These are phyloP conservation scores for Mechanitis messenoides DNA, from an alignment of 2,888 invertebrate genomes.

Conservation along the genomic window DNA sequence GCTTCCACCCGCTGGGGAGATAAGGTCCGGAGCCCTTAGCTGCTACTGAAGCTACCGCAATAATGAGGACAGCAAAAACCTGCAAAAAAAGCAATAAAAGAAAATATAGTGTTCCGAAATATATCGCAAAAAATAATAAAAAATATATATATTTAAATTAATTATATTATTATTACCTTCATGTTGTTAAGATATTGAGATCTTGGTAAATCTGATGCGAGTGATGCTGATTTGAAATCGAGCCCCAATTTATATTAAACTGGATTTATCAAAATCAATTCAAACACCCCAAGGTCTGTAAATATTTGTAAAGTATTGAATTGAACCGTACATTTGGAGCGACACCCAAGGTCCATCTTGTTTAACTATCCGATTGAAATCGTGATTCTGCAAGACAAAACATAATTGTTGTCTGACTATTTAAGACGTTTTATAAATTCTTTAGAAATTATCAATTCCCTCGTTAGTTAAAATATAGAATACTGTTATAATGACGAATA, in stretches of 20 bases:
- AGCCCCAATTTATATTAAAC: slow-evolving; percentile 48
- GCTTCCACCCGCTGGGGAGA: slow-evolving; percentile 66
- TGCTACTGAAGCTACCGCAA: slow-evolving; percentile 48
- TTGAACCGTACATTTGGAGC: slow-evolving; percentile 11
- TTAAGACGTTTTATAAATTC: no score
- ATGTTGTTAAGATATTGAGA: slow-evolving; percentile 51
- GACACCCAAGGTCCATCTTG: slow-evolving; percentile 10
- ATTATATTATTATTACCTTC: slow-evolving; percentile 47
- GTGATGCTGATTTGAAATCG: slow-evolving; percentile 39
- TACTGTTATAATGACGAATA: no score
- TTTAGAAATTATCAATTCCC: no score
- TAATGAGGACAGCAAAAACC: slow-evolving; percentile 46
- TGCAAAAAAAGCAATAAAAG: slow-evolving; percentile 28
- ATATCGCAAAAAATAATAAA: not conserved
- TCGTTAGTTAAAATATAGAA: no score
- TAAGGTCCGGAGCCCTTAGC: slow-evolving; percentile 63
- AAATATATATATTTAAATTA: not conserved
- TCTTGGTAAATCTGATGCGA: slow-evolving; percentile 43
- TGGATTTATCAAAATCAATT: slow-evolving; percentile 37
- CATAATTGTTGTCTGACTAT: no score
- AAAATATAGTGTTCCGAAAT: not conserved
- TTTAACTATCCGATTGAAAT: not conserved
- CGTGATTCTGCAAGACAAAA: slow-evolving; percentile 4
- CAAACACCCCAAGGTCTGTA: slow-evolving; percentile 42
- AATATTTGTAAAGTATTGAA: slow-evolving; percentile 30